phyloP scores from a whole-genome alignment of 2,113 vertebrate genomes.

The Paratilapia polleni region DNA sequence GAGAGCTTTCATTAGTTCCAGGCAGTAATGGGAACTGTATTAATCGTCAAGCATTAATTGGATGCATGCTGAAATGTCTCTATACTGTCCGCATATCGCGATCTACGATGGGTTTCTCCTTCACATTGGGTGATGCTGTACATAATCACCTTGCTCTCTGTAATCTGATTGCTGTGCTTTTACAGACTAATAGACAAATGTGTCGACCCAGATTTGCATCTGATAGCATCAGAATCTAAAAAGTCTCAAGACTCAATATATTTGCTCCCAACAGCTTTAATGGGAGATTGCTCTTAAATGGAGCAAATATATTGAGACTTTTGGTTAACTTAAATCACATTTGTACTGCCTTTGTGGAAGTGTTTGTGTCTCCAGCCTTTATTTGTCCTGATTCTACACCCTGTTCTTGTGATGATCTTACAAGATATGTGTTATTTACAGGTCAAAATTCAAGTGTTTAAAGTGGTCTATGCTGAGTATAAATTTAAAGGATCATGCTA shows the following conservation, averaged over 20 bases:
- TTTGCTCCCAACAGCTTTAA: slow-evolving; percentile 19
- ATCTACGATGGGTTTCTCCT: not conserved
- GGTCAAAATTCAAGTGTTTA: not conserved
- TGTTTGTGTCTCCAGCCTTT: not conserved
- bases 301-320: too few relatives aligned
- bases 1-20: not conserved
- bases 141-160: slow-evolving; percentile 36
- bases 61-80: slow-evolving; percentile 21
- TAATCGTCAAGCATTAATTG: slow-evolving; percentile 34
- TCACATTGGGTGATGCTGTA: slow-evolving; percentile 15
- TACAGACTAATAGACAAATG: slow-evolving; percentile 41
- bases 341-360: not conserved
- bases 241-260: slow-evolving; percentile 1
- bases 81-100: slow-evolving; percentile 1
- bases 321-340: not conserved
- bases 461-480: not conserved
- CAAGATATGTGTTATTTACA: not conserved
- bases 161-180: slow-evolving; percentile 45
- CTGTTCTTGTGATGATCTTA: not conserved
- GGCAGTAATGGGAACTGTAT: not conserved
- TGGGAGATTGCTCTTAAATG: not conserved
- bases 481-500: not conserved
- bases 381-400: not conserved
- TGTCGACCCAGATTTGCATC: slow-evolving; percentile 41
- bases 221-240: slow-evolving; percentile 27